These are phyloP conservation scores for Pseudopleuronectes americanus DNA, from an alignment of 2,797 vertebrate genomes.

Conservation along the genomic window DNA sequence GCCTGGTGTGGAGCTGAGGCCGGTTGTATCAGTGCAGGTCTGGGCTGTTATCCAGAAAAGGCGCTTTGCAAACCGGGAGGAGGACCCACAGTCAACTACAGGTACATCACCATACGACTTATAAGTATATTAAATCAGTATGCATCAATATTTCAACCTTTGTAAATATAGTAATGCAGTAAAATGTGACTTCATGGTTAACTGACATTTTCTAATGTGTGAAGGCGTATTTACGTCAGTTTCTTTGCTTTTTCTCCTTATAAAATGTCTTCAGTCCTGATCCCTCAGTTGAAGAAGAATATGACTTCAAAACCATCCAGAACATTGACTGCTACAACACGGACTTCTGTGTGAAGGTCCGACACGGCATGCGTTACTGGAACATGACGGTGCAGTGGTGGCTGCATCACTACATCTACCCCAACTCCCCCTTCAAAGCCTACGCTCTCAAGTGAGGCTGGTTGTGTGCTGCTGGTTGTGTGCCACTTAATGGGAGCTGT, in stretches of 20 bases:
- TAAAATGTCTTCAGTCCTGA: constrained; percentile 65
- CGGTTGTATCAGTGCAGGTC: constrained; percentile 89
- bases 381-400: constrained; percentile 98
- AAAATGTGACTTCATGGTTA: not conserved
- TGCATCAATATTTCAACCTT: not conserved
- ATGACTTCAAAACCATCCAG: constrained; percentile 91
- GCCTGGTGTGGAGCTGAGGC: constrained; percentile 92
- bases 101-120: constrained; percentile 60
- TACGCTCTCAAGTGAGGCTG: constrained; percentile 87
- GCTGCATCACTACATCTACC: constrained; percentile 93
- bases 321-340: constrained; percentile 93
- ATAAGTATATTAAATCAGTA: not conserved
- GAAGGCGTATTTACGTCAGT: accelerated
- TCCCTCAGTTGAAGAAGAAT: constrained; percentile 70
- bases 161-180: not conserved
- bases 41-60: constrained; percentile 91
- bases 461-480: not conserved
- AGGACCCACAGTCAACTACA: constrained; percentile 88
- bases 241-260: not conserved
- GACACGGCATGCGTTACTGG: constrained; percentile 96
- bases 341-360: constrained; percentile 93
- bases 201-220: not conserved
- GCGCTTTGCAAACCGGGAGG: constrained; percentile 88
- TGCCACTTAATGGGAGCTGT: not conserved
- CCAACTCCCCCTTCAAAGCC: constrained; percentile 85